Evolutionary conservation across 1,140 invertebrate species (phyloP), one percentile per base, ranked within the genome.

Genomic region (Psix sp.): DNA sequence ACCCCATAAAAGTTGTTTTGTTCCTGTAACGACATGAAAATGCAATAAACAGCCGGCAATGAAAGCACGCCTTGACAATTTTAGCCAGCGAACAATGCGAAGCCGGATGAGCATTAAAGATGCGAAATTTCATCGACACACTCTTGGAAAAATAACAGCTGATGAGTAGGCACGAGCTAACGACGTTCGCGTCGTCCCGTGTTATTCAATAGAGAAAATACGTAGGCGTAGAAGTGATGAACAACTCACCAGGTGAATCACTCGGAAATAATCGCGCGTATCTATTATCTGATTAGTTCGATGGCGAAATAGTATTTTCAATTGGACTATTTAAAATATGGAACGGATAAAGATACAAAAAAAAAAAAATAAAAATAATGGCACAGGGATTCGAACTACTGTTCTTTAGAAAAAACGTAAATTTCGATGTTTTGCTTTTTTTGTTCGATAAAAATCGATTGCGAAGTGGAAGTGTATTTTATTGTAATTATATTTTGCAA

Each of bases 191-290:
- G 40, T 45, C 29, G 14, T 31, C 21, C 42, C n/a, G n/a, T n/a
- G 51, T 49, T 36, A 66, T 49, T 56, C 33, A 46, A 7, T 9
- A 10, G 31, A 57, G 43, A 35, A 40, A 46, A 52, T 56, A 54
- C 66, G 66, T 60, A 17, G 66, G 56, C 14, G 48, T 21, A 29
- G 5, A 14, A 3, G 7, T 36, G 26, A 33, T 2, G n/a, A n/a
- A 20, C 43, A 26, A 51, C 51, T 51, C 49, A 52, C 31, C 48
- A 26, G 17, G 42, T 65, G 60, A 65, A 46, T 65, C 60, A 65
- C 31, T 17, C 10, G 10, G 35, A 35, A 31, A 46, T 16, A 17
- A n/a, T n/a, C 14, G 29, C 43, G 13, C 20, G 13, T n/a, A 35
- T 15, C 31, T 5, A 5, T n/a, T 15, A 21, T 13, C 4, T 14